Conservation (phyloP, 2,113 vertebrate genomes). For the Condylura cristata region DNA sequence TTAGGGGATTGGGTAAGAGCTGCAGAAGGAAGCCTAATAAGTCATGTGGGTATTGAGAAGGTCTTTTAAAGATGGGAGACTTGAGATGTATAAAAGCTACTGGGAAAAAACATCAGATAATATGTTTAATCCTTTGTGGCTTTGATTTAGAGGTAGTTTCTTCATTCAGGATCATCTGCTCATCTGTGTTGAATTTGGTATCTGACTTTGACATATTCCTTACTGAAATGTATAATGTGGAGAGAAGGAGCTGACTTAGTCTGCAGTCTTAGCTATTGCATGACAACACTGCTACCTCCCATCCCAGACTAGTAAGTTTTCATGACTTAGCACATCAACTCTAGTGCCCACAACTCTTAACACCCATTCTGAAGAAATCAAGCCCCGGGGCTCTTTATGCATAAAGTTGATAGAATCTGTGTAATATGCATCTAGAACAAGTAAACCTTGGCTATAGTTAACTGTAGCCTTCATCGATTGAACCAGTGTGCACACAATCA, state of each 20-base stretch:
- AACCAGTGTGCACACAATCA: not conserved
- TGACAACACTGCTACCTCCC: not conserved
- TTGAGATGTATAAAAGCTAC: not conserved
- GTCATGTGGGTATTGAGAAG: not conserved
- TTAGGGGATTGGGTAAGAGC: not conserved
- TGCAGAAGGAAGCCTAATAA: not conserved
- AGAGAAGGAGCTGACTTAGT: not conserved
- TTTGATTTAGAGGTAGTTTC: not conserved
- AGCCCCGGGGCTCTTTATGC: not conserved
- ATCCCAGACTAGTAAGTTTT: not conserved
- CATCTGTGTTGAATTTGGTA: not conserved
- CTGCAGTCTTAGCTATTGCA: not conserved
- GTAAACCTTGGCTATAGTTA: not conserved
- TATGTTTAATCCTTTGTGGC: not conserved
- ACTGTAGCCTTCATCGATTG: not conserved
- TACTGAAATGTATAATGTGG: not conserved
- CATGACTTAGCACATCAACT: not conserved
- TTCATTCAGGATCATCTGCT: not conserved
- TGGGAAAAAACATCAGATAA: not conserved
- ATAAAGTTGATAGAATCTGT: not conserved
- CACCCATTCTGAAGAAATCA: not conserved
- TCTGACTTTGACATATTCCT: not conserved
- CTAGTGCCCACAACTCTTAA: not conserved
- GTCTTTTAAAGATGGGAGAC: not conserved
- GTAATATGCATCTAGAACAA: not conserved